Evolutionary conservation across 2,888 invertebrate genomes (phyloP), one percentile per base, ranked within the genome.

Genomic region (Iphiclides podalirius): DNA sequence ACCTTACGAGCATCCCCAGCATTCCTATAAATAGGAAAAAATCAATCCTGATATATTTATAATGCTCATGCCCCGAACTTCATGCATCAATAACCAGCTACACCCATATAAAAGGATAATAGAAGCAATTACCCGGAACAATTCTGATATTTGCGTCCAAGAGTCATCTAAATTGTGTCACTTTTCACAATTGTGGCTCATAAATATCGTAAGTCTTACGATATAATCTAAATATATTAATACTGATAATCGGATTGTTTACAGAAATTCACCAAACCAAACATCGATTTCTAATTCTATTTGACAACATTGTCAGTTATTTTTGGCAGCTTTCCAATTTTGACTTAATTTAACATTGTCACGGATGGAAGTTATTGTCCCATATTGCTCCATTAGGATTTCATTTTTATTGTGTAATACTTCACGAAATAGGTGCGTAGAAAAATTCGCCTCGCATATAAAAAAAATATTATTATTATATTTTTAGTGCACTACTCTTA

Each of bases 21-120:
- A 83, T 87, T 88, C 79, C 89, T 90, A 87, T 83, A 88, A 87
- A 88, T 88, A 87, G 77, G 70, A 55, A 79, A 84, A 84, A 86
- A 88, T 86, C 86, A 84, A 88, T 88, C 66, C 73, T 67, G 64
- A 67, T 64, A 60, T 80, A 80, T 75, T 74, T 77, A 72, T 77
- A 79, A 39, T 50, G 44, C 39, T 57, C 51, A 52, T 65, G 65
- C 67, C 66, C 73, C 69, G 54, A 59, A 65, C 66, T 66, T 63
- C 79, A 85, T 83, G 87, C 84, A 81, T 80, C 77, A 70, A 58
- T 80, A 72, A 72, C 59, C 71, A 70, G 64, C 61, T 67, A 62
- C 62, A 67, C 62, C 72, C 64, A 64, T 58, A n/a, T n/a, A 57
- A 48, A 67, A 66, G 72, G 72, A 72, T 72, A 74, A 66, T 63